A percentile compares a stretch with the other conserved stretches of the same genome.
phyloP scores from a whole-genome alignment of 2,797 vertebrate genomes.

The Lepus townsendii region DNA sequence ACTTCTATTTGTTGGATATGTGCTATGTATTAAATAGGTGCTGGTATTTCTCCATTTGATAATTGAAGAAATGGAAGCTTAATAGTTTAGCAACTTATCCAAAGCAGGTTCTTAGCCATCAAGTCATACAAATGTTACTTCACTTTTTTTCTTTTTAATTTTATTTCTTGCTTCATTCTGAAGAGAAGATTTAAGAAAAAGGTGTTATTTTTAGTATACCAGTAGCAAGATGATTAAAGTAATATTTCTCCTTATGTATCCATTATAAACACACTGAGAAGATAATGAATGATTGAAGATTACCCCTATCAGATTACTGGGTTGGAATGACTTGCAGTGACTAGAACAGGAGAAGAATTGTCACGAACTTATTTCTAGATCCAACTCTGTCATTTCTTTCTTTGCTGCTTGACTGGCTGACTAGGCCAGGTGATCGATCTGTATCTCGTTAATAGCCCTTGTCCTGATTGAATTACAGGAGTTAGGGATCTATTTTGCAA shows the following conservation, averaged over 20 bases:
- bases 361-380: background rate
- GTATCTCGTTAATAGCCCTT: background rate
- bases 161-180: slow-evolving; percentile 32
- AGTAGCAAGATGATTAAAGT: background rate
- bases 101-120: background rate
- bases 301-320: background rate
- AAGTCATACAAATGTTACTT: background rate
- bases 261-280: background rate
- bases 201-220: slow-evolving; percentile 26
- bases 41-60: background rate
- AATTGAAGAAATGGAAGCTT: slow-evolving; percentile 39
- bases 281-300: background rate
- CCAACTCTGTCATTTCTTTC: background rate
- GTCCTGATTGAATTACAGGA: background rate
- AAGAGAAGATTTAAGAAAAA: background rate
- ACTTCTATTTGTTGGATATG: background rate
- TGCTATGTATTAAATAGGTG: background rate
- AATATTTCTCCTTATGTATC: background rate
- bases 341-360: background rate
- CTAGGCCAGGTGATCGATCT: background rate
- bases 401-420: background rate
- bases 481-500: background rate
- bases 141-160: slow-evolving; percentile 24
- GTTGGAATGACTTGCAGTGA: background rate
- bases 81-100: background rate